These are phyloP conservation scores for Pseudanteris insignis DNA, from an alignment of 2,888 invertebrate species.

Conservation along the genomic window DNA sequence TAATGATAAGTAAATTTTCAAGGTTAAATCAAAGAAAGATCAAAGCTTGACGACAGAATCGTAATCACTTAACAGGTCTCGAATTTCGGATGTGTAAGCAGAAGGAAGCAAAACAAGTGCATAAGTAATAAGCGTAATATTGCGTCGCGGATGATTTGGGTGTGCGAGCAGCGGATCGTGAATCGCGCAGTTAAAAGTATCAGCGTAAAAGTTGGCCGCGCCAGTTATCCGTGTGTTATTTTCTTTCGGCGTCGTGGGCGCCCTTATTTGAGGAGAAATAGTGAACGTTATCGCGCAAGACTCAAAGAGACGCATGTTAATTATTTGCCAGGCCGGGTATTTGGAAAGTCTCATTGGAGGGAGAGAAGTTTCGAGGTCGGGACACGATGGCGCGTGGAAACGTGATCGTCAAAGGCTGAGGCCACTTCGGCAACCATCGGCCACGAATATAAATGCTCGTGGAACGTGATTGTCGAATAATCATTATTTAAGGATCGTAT, in stretches of 20 bases:
- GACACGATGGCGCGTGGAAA: slow-evolving; percentile 34
- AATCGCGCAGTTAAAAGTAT: background rate
- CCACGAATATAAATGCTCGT: slow-evolving; percentile 42
- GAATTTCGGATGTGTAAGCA: too few relatives aligned
- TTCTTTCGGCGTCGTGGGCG: slow-evolving; percentile 10
- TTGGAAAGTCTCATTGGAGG: slow-evolving; percentile 33
- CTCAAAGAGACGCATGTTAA: slow-evolving; percentile 43
- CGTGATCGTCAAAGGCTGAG: slow-evolving; percentile 43
- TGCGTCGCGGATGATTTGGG: background rate
- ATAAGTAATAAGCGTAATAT: too few relatives aligned
- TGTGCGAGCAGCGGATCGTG: too few relatives aligned
- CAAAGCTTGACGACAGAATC: too few relatives aligned
- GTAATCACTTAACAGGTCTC: too few relatives aligned
- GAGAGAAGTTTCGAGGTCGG: slow-evolving; percentile 39
- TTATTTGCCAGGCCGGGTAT: slow-evolving; percentile 36
- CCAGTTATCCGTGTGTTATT: slow-evolving; percentile 11
- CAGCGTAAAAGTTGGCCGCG: slow-evolving; percentile 9
- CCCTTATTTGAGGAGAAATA: slow-evolving; percentile 24
- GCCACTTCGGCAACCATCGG: slow-evolving; percentile 41
- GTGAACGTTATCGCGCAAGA: slow-evolving; percentile 22
- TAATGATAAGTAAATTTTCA: too few relatives aligned
- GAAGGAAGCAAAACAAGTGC: background rate
- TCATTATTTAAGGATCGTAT: slow-evolving; percentile 46
- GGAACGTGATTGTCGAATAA: slow-evolving; percentile 45
- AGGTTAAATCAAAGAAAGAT: too few relatives aligned